Evolutionary conservation across 2,888 invertebrate genomes (phyloP).

Genomic region (Eupithecia centaureata): DNA sequence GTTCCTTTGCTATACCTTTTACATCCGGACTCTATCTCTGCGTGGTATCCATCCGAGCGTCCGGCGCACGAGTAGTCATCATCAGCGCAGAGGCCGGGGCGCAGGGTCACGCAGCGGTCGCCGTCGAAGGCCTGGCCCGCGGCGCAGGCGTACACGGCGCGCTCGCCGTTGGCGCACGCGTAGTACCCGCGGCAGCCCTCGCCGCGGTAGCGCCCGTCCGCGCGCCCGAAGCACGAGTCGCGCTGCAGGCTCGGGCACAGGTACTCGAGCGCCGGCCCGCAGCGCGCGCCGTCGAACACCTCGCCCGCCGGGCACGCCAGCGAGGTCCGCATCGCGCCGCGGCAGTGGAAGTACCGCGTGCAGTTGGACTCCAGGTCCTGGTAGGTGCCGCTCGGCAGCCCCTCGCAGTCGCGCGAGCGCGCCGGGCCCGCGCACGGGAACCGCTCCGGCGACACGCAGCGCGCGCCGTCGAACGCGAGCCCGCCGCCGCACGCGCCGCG

Average conservation of each 20-base stretch:
- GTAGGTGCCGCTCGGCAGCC: conserved; percentile 82
- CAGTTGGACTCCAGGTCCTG: conserved; percentile 81
- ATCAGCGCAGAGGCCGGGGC: conserved; percentile 64
- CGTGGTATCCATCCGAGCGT: conserved; percentile 83
- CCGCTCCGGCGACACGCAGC: conserved; percentile 67
- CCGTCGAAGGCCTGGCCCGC: conserved; percentile 82
- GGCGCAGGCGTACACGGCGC: conserved; percentile 84
- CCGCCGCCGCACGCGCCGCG: conserved; percentile 77
- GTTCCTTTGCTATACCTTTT: conserved; percentile 59
- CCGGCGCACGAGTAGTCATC: conserved; percentile 77
- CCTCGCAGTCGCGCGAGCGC: conserved; percentile 69
- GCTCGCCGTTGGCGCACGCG: conserved; percentile 82
- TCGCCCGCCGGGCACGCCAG: conserved; percentile 70
- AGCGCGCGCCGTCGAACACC: conserved; percentile 77
- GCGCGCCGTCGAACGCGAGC: conserved; percentile 78
- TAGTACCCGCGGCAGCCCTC: conserved; percentile 85
- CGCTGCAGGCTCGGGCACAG: conserved; percentile 77
- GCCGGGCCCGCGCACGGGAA: conserved; percentile 80
- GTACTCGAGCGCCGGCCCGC: conserved; percentile 63
- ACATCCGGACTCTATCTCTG: conserved; percentile 81
- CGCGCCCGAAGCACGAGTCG: conserved; percentile 79
- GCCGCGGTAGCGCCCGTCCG: conserved; percentile 83
- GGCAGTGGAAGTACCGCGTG: conserved; percentile 80
- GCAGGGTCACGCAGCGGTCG: conserved; percentile 76
- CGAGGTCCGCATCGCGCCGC: conserved; percentile 66